Conservation (phyloP, 1,140 invertebrate species). For the Trachelipus rathkii region DNA sequence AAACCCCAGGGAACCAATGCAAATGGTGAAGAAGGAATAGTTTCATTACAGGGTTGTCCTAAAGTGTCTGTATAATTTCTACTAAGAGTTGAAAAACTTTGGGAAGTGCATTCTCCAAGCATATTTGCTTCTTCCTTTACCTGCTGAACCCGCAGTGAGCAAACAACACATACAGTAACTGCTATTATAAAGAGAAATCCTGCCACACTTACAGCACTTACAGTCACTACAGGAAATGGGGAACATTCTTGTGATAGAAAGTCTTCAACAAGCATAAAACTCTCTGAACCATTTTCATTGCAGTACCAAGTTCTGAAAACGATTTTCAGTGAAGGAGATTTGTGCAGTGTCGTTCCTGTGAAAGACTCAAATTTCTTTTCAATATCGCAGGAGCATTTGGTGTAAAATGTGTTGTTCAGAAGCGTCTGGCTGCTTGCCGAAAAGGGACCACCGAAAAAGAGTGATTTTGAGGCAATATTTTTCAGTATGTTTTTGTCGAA, state of each 20-base stretch:
- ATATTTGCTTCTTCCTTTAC: conserved; percentile 23
- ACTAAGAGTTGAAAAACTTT: conserved; percentile 29
- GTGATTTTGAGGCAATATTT: conserved; percentile 56
- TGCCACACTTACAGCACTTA: neutral
- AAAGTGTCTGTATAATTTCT: neutral
- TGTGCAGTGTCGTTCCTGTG: neutral
- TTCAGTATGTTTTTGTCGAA: conserved; percentile 64
- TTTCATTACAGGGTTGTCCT: conserved; percentile 17
- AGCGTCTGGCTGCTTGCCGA: conserved; percentile 14
- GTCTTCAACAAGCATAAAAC: neutral
- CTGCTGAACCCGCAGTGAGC: conserved; percentile 21
- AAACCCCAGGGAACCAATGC: conserved; percentile 17
- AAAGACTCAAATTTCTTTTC: neutral
- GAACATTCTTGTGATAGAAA: conserved; percentile 19
- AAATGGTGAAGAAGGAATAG: neutral
- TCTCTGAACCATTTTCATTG: neutral
- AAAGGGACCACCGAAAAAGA: conserved; percentile 55
- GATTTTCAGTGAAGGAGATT: neutral
- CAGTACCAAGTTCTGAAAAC: conserved; percentile 17
- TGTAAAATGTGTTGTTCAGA: conserved; percentile 26
- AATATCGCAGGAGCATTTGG: conserved; percentile 20
- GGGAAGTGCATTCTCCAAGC: conserved; percentile 14
- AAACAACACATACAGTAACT: conserved; percentile 19
- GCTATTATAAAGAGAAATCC: neutral
- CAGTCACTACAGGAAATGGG: conserved; percentile 9